These are phyloP conservation scores for Podotricha telesiphe DNA, from an alignment of 2,888 invertebrate genomes.

Conservation along the genomic window DNA sequence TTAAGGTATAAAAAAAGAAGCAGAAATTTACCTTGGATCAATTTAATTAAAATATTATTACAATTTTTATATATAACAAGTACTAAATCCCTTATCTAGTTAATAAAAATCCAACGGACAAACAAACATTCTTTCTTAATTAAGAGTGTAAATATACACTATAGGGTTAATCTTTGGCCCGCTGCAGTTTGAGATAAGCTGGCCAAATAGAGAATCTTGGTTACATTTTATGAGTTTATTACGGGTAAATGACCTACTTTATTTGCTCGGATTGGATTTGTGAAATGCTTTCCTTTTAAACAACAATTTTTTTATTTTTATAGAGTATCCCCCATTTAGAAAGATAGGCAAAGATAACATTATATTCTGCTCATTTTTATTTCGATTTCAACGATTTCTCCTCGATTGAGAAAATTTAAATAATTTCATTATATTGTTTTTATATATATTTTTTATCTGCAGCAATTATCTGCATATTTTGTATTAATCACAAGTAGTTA, in stretches of 20 bases:
- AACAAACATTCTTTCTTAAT: conserved; percentile 32
- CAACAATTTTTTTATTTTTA: neutral
- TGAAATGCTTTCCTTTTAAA: neutral
- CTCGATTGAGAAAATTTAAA: too few species aligned
- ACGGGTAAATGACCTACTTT: conserved; percentile 64
- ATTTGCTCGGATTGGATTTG: conserved; percentile 54
- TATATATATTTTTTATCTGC: too few species aligned
- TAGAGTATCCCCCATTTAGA: too few species aligned
- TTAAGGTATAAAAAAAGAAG: too few species aligned
- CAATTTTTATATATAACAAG: neutral
- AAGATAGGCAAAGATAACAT: too few species aligned
- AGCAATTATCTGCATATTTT: too few species aligned
- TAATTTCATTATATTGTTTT: too few species aligned
- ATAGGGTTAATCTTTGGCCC: conserved; percentile 56
- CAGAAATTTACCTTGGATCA: too few species aligned
- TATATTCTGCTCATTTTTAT: too few species aligned
- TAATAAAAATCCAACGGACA: neutral
- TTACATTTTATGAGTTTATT: conserved; percentile 65
- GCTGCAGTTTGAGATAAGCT: conserved; percentile 70
- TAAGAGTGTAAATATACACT: conserved; percentile 37
- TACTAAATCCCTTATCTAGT: neutral
- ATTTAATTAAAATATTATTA: neutral
- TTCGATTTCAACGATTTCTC: too few species aligned
- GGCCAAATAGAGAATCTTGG: conserved; percentile 76
- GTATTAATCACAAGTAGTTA: too few species aligned